Evolutionary conservation across 2,797 vertebrate genomes (phyloP).

Genomic region (Hafferia zeledoni): DNA sequence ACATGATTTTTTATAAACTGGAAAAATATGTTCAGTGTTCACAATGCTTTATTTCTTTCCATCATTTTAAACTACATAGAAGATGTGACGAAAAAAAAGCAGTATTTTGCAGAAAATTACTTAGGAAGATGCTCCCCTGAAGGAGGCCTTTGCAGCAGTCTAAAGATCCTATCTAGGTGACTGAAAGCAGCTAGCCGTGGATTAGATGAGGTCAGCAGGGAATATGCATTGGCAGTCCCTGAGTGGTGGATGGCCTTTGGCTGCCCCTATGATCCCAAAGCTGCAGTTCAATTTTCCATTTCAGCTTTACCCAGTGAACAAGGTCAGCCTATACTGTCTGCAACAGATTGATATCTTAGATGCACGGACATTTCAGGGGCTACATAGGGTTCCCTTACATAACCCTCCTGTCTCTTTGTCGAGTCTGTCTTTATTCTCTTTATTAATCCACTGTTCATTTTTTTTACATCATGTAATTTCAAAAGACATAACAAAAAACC

Average conservation of each 20-base stretch:
- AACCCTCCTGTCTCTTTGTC: neutral
- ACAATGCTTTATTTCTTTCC: neutral
- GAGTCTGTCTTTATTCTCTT: neutral
- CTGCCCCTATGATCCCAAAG: neutral
- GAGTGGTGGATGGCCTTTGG: neutral
- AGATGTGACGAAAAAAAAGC: neutral
- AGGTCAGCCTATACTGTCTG: neutral
- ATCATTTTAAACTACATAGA: neutral
- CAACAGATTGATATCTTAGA: neutral
- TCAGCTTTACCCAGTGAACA: constrained; percentile 31
- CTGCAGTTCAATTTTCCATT: constrained; percentile 46
- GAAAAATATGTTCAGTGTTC: neutral
- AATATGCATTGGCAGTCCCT: neutral
- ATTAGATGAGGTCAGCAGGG: neutral
- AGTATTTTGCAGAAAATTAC: neutral
- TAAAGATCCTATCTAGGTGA: neutral
- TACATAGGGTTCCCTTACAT: neutral
- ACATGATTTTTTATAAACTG: neutral
- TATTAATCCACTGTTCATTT: neutral
- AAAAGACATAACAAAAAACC: neutral
- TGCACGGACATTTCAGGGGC: neutral
- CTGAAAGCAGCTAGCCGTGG: neutral
- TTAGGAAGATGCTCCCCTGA: neutral
- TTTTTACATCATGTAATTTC: neutral
- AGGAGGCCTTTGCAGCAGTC: neutral